phyloP scores from a whole-genome alignment of 1,140 invertebrate genomes.

The Drosophila kohkoa region DNA sequence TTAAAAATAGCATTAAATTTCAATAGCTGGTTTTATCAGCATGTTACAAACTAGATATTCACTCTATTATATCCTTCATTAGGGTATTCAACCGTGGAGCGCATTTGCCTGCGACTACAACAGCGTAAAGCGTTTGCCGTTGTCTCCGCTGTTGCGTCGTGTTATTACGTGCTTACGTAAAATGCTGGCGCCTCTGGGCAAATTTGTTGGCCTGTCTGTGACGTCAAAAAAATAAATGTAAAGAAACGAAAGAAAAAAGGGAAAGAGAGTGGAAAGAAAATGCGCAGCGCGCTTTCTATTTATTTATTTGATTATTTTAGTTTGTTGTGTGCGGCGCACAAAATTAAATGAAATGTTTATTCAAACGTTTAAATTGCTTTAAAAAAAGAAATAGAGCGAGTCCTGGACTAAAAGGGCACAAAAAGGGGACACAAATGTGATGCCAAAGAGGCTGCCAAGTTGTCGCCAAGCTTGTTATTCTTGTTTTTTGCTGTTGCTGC shows the following conservation, averaged over 20 bases:
- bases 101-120: constrained; percentile 29
- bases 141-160: constrained; percentile 16
- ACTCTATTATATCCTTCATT: too few species aligned
- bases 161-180: constrained; percentile 73
- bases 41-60: neutral
- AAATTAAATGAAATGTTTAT: constrained; percentile 83
- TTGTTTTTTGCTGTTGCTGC: constrained; percentile 1
- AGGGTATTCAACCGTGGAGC: constrained; percentile 38
- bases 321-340: constrained; percentile 57
- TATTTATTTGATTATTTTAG: constrained; percentile 78
- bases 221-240: constrained; percentile 2
- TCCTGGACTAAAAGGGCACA: constrained; percentile 26
- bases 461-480: constrained; percentile 64
- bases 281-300: constrained; percentile 41
- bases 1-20: too few species aligned
- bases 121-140: constrained; percentile 32
- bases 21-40: too few species aligned
- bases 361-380: constrained; percentile 81
- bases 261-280: neutral
- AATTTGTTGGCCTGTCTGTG: constrained; percentile 58
- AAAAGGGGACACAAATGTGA: constrained; percentile 47
- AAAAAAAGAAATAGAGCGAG: constrained; percentile 25
- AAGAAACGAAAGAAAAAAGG: constrained; percentile 3
- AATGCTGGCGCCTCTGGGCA: constrained; percentile 68
- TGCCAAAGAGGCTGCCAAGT: constrained; percentile 76